Evolutionary conservation across 35 echinoderm and acorn worm genomes (phyloP), one percentile per base, ranked within the genome.

Genomic region (Ptychodera flava): DNA sequence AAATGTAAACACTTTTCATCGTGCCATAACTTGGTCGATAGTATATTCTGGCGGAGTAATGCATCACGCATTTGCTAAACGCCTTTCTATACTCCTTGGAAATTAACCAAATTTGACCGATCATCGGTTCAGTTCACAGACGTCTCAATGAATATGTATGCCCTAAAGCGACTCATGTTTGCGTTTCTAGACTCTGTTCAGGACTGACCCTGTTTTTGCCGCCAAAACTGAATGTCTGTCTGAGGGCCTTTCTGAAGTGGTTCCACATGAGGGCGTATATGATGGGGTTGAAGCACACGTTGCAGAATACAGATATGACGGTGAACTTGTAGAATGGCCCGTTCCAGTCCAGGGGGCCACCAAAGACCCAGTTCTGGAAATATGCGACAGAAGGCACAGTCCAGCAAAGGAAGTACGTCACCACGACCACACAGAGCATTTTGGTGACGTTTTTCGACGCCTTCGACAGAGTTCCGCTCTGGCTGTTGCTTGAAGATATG

Each of bases 341-440:
- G 31, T 85, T 86, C 29, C 90, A 97, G 53, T 97, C 91, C 15
- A 90, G 31, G 34, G 85, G 75, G 22, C 94, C 94, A 31, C 94
- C 94, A 2, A 97, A 85, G 52, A 93, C 93, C 76, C 91, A 97
- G 10, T 88, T 91, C 31, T 91, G 37, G 6, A 97, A 33, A 75
- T 93, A 97, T 79, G 89, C 93, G 36, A 97, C 83, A 0, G 94
- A 91, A 30, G 93, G 91, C 15, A 91, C 91, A 16, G 94, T 89
- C 94, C 94, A 97, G 77, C 91, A 91, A 16, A 97, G 82, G 37
- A 91, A 91, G 81, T 97, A 97, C 0, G 88, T 88, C 1, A 89
- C 36, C 1, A 91, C 93, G 1, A 97, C 94, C 0, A 85, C 84
- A 1, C 90, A 22, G 86, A 97, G 90, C 0, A 91, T 97, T 32